Base-by-base conservation (phyloP, 2,113 vertebrate genomes). In the Phoenicopterus ruber region DNA sequence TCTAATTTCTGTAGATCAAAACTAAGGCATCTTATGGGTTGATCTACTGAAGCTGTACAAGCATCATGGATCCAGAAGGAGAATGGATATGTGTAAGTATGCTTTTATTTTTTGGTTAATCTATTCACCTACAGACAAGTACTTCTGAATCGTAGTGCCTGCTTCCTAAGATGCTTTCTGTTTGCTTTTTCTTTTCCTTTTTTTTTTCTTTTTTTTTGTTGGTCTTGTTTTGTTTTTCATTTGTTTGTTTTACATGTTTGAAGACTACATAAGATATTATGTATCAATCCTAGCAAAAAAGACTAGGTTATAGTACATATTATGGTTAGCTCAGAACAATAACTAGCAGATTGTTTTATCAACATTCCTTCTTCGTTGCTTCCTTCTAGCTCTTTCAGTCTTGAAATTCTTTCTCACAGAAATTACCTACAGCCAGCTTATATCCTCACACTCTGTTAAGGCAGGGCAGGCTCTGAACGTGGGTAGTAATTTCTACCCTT, bases 161-260 rank as follows among this genome's bases (percentile, higher is more conserved):
- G 1, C 8, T 72, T 89, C 28, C 34, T 55, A 72, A 83, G 0
- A 7, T 74, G 5, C 4, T 74, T 65, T 26, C 26, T 49, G 16
- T 14, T 76, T 36, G 4, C 18, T 40, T 13, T 42, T 58, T 47
- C 14, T 20, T 7, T 11, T 4, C 10, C 9, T 5, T 19, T 32
- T 29, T 20, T 13, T 2, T 13, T 36, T 26, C 4, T 6, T 19
- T 24, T 10, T 6, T 19, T 38, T 28, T 26, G 0, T 34, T 82
- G 5, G 2, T 32, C 16, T 62, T 42, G 4, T 8, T 82, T 63
- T 72, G 34, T 1, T 63, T 72, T 94, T 59, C 6, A 44, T 55
- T 36, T 71, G 0, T 22, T 77, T 72, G 2, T 38, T 85, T 78
- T 59, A 55, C 44, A 8, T 59, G 14, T 5, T 70, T 65, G 31